phyloP scores from a whole-genome alignment of 2,888 invertebrate genomes.

The Taenaris catops region DNA sequence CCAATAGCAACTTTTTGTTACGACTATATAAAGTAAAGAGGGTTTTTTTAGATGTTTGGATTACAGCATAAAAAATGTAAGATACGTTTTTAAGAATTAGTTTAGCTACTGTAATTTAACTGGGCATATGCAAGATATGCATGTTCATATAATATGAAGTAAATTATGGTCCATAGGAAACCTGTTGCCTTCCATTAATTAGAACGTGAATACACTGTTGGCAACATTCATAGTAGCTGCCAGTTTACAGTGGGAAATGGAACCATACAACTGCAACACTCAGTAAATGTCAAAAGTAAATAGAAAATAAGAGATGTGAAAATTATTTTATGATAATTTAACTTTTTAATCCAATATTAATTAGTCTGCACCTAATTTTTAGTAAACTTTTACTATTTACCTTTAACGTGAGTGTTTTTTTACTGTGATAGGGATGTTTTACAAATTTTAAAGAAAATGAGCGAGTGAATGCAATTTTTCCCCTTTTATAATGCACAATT shows the following conservation, averaged over 20 bases:
- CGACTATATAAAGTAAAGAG: no score
- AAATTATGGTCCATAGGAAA: no score
- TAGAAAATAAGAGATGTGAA: constrained; percentile 43
- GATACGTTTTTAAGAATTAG: no score
- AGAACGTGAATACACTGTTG: no score
- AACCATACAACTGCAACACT: constrained; percentile 38
- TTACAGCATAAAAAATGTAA: no score
- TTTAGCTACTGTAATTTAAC: no score
- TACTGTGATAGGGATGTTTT: constrained; percentile 38
- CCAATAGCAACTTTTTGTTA: no score
- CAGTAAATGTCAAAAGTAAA: constrained; percentile 68
- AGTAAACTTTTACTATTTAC: constrained; percentile 36
- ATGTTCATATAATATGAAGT: no score
- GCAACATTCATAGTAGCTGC: constrained; percentile 3
- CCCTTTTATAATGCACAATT: constrained; percentile 52
- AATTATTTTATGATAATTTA: constrained; percentile 35
- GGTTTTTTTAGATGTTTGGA: no score
- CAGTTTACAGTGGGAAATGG: neutral
- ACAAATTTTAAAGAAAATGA: constrained; percentile 36
- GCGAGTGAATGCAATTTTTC: constrained; percentile 50
- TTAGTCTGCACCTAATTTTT: constrained; percentile 42
- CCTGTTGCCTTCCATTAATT: no score
- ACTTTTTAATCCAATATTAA: constrained; percentile 44
- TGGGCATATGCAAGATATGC: no score
- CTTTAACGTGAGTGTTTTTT: constrained; percentile 32